Evolutionary conservation across 2,797 vertebrate genomes (phyloP).

Genomic region (Danio jaintianensis): DNA sequence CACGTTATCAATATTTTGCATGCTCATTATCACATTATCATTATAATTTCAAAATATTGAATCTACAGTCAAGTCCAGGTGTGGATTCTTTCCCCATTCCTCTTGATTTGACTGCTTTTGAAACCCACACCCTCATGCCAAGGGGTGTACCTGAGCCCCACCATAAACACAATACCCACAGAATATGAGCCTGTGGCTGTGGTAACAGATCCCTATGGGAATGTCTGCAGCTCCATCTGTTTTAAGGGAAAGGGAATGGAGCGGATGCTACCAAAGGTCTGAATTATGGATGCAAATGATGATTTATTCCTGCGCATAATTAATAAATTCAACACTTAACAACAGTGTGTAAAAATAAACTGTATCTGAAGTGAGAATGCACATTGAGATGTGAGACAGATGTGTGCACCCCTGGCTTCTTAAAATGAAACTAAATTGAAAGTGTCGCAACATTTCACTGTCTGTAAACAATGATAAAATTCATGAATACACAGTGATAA

Average conservation of each 20-base stretch:
- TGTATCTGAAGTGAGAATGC: not conserved
- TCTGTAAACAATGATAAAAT: conserved; percentile 8
- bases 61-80: conserved; percentile 26
- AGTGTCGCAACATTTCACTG: not conserved
- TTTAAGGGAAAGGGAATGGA: conserved; percentile 44
- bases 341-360: not conserved
- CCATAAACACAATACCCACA: conserved; percentile 45
- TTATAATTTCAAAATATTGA: too few species aligned
- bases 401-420: not conserved
- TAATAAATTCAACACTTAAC: not conserved
- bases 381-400: not conserved
- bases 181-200: conserved; percentile 42
- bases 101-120: conserved; percentile 35
- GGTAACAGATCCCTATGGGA: conserved; percentile 58
- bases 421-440: not conserved
- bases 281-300: not conserved
- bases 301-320: not conserved
- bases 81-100: conserved; percentile 15
- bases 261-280: not conserved
- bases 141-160: conserved; percentile 45
- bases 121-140: conserved; percentile 56
- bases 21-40: too few species aligned
- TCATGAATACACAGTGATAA: not conserved
- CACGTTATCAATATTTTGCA: too few species aligned
- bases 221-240: conserved; percentile 35